phyloP scores from a whole-genome alignment of 2,113 vertebrate species.

The Coregonus clupeaformis region DNA sequence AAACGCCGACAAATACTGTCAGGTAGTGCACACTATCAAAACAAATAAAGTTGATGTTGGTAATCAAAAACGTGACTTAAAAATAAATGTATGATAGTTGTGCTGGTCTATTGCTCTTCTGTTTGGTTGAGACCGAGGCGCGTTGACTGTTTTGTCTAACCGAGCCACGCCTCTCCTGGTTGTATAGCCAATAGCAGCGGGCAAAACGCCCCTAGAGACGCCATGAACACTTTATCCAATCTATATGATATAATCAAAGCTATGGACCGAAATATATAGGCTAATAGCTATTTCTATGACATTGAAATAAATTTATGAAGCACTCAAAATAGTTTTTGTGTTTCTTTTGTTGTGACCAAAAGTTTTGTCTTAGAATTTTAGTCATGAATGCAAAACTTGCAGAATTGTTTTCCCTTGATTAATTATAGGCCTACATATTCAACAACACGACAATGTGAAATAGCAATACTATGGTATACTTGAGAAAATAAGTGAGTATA shows the following conservation, averaged over 20 bases:
- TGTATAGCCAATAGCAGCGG: slow-evolving; percentile 29
- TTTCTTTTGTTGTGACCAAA: too few relatives aligned
- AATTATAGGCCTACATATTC: not conserved
- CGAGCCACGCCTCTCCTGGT: slow-evolving; percentile 13
- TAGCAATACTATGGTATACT: not conserved
- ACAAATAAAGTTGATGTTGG: not conserved
- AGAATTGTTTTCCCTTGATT: not conserved
- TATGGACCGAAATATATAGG: slow-evolving; percentile 12
- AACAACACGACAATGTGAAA: not conserved
- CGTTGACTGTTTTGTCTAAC: slow-evolving; percentile 44
- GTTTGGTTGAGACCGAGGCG: slow-evolving; percentile 18
- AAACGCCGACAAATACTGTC: not conserved
- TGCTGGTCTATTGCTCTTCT: not conserved
- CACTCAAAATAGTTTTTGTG: too few relatives aligned
- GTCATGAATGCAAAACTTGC: too few relatives aligned
- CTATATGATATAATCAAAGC: not conserved
- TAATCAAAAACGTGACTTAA: not conserved
- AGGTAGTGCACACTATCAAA: slow-evolving; percentile 14
- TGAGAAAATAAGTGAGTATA: not conserved
- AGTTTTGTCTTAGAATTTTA: too few relatives aligned
- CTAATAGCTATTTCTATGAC: not conserved
- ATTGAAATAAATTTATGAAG: too few relatives aligned
- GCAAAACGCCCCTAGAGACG: not conserved
- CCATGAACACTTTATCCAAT: not conserved
- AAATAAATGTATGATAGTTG: not conserved